phyloP scores from a whole-genome alignment of 2,113 vertebrate genomes.

The Hippopotamus amphibius region DNA sequence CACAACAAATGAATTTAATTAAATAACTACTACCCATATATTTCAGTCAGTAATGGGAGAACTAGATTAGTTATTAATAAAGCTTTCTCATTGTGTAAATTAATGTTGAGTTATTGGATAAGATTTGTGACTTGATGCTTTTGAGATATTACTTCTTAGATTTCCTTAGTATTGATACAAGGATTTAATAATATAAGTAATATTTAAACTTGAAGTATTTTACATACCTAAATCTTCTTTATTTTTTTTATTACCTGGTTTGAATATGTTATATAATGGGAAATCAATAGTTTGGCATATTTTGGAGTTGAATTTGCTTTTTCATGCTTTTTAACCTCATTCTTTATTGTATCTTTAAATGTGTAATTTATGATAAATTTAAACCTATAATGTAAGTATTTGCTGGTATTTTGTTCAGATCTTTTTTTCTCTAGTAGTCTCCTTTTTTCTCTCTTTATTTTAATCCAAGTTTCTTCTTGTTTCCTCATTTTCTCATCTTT shows the following conservation, averaged over 20 bases:
- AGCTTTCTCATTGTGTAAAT: not conserved
- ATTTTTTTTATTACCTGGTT: constrained; percentile 4
- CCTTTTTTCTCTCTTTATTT: not conserved
- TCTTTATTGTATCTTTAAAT: constrained; percentile 3
- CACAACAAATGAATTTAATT: not conserved
- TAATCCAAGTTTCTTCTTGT: not conserved
- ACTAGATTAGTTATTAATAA: not conserved
- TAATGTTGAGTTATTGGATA: constrained; percentile 25
- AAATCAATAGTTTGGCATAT: not conserved
- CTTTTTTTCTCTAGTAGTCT: not conserved
- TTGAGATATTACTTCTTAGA: constrained; percentile 22
- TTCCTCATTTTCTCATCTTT: constrained; percentile 47
- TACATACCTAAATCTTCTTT: not conserved
- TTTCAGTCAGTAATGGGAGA: not conserved
- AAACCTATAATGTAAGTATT: not conserved
- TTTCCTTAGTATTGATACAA: constrained; percentile 9
- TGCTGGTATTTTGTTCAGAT: not conserved
- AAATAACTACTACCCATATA: not conserved
- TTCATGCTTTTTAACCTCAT: not conserved
- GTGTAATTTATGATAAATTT: constrained; percentile 5
- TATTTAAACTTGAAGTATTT: constrained; percentile 50
- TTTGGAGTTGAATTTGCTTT: constrained; percentile 44
- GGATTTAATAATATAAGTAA: not conserved
- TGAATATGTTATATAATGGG: constrained; percentile 19
- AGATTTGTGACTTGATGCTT: constrained; percentile 22